Conservation (phyloP, 2,888 invertebrate genomes). For the Schizaphis graminum region DNA sequence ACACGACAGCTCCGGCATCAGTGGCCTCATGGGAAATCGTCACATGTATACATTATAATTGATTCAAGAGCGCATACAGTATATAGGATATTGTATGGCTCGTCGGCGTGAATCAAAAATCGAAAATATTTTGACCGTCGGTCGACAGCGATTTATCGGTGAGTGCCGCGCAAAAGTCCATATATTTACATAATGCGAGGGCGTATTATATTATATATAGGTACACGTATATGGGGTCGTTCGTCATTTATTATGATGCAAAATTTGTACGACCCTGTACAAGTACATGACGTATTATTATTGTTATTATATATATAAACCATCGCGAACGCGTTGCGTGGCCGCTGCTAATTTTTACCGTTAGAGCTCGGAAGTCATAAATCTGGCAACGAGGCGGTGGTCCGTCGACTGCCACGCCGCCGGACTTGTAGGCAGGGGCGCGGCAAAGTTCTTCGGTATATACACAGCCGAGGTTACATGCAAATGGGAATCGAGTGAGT, state of each 20-base stretch:
- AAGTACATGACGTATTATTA: neutral
- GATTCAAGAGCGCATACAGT: neutral
- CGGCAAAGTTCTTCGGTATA: slow-evolving; percentile 51
- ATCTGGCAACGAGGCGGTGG: slow-evolving; percentile 48
- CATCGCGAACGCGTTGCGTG: too few species aligned
- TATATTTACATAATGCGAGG: neutral
- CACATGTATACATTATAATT: slow-evolving; percentile 40
- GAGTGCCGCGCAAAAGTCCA: neutral
- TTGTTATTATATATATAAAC: neutral
- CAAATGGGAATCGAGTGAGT: slow-evolving; percentile 42
- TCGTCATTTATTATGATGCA: neutral
- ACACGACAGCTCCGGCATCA: slow-evolving; percentile 5
- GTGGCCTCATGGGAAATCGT: slow-evolving; percentile 46
- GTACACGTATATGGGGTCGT: neutral
- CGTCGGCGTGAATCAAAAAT: slow-evolving; percentile 6
- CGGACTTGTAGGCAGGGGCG: slow-evolving; percentile 1
- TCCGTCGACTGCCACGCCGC: neutral
- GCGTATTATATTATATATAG: neutral
- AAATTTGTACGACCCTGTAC: neutral
- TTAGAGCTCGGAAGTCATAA: slow-evolving; percentile 57
- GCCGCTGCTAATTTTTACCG: slow-evolving; percentile 44
- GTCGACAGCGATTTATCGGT: slow-evolving; percentile 34
- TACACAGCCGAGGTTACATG: slow-evolving; percentile 28
- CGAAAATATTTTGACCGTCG: slow-evolving; percentile 48
- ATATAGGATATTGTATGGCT: neutral